These are phyloP conservation scores for Gracilinanus agilis DNA, from an alignment of 2,113 vertebrate genomes.

Conservation along the genomic window DNA sequence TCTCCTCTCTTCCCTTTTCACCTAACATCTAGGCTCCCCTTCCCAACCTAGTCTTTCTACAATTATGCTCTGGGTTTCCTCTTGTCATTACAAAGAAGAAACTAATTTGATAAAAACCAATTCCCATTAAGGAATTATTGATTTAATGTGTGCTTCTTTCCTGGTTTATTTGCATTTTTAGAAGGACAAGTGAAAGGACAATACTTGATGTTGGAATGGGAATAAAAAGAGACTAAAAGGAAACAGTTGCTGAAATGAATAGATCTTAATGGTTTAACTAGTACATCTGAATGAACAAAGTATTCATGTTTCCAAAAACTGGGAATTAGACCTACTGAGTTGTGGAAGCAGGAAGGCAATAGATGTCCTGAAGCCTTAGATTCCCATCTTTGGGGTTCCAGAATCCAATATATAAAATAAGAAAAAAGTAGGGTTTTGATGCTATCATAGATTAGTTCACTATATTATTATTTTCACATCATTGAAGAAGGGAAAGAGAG, in stretches of 20 bases:
- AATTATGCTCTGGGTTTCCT: neutral
- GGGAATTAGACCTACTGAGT: neutral
- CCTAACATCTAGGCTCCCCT: neutral
- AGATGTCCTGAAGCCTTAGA: neutral
- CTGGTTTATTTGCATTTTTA: conserved; percentile 51
- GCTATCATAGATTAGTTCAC: neutral
- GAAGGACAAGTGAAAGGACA: conserved; percentile 33
- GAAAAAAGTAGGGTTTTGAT: neutral
- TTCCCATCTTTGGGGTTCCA: neutral
- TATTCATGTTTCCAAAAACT: neutral
- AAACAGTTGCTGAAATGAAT: conserved; percentile 16
- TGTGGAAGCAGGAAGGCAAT: neutral
- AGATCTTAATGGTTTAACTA: neutral
- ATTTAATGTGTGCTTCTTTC: conserved; percentile 37
- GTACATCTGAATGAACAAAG: neutral
- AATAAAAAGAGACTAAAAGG: neutral
- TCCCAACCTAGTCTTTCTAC: neutral
- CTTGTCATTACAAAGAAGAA: neutral
- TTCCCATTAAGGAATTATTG: conserved; percentile 44
- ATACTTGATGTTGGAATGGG: neutral
- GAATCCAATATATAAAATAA: neutral
- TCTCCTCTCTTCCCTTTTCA: neutral
- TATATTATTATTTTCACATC: neutral
- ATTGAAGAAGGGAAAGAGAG: neutral
- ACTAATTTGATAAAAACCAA: conserved; percentile 17